Conservation (phyloP, 2,113 vertebrate genomes). For the Charadrius vociferus region DNA sequence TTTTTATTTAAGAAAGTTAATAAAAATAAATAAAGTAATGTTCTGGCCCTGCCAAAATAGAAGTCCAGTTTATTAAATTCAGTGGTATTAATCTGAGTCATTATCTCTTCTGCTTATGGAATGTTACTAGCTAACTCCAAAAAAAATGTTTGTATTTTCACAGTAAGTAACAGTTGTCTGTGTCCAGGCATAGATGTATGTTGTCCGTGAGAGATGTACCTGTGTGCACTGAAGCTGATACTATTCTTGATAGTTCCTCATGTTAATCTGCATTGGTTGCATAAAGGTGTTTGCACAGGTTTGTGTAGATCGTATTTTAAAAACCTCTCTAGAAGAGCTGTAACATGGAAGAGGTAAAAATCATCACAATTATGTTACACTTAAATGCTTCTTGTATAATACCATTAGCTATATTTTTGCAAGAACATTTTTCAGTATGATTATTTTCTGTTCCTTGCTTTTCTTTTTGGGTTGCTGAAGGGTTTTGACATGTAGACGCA, state of each 20-base stretch:
- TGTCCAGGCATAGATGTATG: background rate
- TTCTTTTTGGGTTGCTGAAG: background rate
- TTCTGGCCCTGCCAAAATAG: background rate
- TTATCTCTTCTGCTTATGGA: background rate
- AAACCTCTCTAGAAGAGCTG: background rate
- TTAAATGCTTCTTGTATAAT: background rate
- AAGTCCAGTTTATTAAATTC: background rate
- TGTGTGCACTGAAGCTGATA: background rate
- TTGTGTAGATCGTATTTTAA: background rate
- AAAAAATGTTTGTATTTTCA: background rate
- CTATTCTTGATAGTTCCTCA: background rate
- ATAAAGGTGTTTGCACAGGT: background rate
- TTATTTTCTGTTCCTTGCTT: background rate
- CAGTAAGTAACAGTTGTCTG: background rate
- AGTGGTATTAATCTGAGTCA: background rate
- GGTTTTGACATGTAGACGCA: background rate
- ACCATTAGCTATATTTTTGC: background rate
- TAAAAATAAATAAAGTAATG: background rate
- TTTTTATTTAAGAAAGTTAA: background rate
- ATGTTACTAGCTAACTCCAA: background rate
- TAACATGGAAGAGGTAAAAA: too few relatives aligned
- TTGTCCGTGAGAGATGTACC: background rate
- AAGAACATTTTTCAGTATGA: background rate
- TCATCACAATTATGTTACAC: background rate
- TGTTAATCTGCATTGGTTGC: background rate